These are phyloP conservation scores for cattle (Bos taurus) DNA, from an alignment of 2,113 vertebrate species.

Conservation along the genomic window ARS-UCD2.0 NC_037340.1:75627001-75627500, in stretches of 20 bases:
- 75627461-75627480: no score
- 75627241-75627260: background rate
- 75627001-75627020: background rate
- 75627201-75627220: no score
- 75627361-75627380: no score
- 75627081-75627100: background rate
- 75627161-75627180: background rate
- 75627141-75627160: background rate
- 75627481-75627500: no score
- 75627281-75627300: background rate
- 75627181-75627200: accelerated
- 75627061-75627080: background rate
- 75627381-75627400: no score
- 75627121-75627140: background rate
- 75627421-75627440: no score
- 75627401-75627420: no score
- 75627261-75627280: background rate
- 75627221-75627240: no score
- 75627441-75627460: no score
- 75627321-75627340: no score
- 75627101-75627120: background rate
- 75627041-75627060: background rate
- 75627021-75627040: background rate
- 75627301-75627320: background rate
- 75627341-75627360: no score